Percentiles rank a stretch among this genome's conserved stretches.
phyloP scores from a whole-genome alignment of 2,888 invertebrate species.

The Flabesymbios commensalis region DNA sequence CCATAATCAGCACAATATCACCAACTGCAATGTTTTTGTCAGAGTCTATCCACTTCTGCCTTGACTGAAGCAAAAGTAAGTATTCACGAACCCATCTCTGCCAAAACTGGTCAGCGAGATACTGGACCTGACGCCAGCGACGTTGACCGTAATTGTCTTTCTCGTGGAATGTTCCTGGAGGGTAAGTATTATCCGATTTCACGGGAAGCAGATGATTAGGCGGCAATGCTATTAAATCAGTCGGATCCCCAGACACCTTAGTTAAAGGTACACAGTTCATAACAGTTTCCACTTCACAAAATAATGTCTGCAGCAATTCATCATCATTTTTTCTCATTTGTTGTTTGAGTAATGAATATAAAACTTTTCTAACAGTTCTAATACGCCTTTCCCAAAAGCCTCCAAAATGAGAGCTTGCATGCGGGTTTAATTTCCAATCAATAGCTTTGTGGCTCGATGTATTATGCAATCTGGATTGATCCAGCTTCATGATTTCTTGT shows the following conservation, averaged over 20 bases:
- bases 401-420: neutral
- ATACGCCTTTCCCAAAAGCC: neutral
- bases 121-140: constrained; percentile 3
- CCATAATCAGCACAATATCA: neutral
- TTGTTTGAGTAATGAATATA: neutral
- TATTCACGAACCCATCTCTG: neutral
- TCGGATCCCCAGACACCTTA: neutral
- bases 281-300: neutral
- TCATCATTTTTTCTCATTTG: neutral
- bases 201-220: constrained; percentile 3
- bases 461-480: neutral
- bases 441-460: too few species aligned
- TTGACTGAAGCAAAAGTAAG: neutral
- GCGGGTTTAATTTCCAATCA: neutral
- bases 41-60: neutral
- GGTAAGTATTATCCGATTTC: neutral
- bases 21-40: neutral
- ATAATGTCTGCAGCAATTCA: neutral
- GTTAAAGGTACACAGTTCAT: neutral
- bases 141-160: neutral
- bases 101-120: constrained; percentile 6
- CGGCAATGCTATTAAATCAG: neutral
- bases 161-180: constrained; percentile 5
- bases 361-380: neutral
- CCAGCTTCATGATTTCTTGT: neutral